Percentiles rank a stretch among this genome's conserved stretches.
Conservation (phyloP, 2,797 vertebrate genomes). For the Pitangus sulphuratus region DNA sequence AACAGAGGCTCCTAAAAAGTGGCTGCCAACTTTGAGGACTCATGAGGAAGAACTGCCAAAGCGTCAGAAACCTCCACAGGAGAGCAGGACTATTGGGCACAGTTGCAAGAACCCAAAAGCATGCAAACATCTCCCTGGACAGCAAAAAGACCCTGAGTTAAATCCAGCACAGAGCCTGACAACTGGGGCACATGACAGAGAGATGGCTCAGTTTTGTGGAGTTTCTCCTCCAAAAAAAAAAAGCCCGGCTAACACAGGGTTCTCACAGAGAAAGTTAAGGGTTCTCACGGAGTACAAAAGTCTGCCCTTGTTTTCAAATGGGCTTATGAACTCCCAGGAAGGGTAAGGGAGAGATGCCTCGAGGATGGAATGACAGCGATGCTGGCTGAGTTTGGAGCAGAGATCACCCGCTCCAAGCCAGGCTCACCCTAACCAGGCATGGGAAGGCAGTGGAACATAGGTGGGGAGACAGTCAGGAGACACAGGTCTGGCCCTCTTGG, state of each 20-base stretch:
- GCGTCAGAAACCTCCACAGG: background rate
- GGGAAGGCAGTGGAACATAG: background rate
- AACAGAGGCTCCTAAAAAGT: background rate
- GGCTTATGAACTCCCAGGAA: background rate
- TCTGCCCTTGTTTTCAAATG: background rate
- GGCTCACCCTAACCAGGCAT: background rate
- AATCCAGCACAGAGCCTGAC: background rate
- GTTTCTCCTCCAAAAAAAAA: background rate
- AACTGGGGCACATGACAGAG: background rate
- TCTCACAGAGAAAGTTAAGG: too few species aligned
- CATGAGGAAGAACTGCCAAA: background rate
- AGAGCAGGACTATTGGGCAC: background rate
- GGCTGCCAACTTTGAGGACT: background rate
- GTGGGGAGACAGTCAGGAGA: background rate
- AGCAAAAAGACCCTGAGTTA: background rate
- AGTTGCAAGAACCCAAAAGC: background rate
- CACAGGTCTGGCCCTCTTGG: background rate
- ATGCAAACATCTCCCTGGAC: background rate
- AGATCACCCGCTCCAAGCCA: background rate
- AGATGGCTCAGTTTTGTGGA: background rate
- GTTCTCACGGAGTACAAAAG: background rate
- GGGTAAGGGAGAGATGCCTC: background rate
- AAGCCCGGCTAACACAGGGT: background rate
- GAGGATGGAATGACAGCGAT: fast-evolving
- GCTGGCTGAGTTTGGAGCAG: background rate